Evolutionary conservation across 2,888 invertebrate genomes (phyloP).

Genomic region (Pandemis corylana): DNA sequence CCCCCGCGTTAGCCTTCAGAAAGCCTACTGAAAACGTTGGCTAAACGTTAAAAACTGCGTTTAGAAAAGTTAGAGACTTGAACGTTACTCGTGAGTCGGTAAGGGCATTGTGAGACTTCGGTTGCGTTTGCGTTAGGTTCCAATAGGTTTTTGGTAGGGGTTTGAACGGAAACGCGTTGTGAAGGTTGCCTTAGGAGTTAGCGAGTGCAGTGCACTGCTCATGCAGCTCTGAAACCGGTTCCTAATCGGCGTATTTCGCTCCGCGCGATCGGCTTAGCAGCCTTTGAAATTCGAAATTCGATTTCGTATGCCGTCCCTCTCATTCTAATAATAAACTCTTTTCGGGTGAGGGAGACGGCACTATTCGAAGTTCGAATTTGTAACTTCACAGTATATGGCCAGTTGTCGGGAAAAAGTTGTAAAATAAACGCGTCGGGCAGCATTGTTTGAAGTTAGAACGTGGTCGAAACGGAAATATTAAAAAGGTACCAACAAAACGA

Average conservation of each 20-base stretch:
- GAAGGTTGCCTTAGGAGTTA: conserved; percentile 57
- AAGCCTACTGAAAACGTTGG: conserved; percentile 52
- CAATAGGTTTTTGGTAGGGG: conserved; percentile 51
- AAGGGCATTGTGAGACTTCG: conserved; percentile 43
- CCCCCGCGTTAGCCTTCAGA: conserved; percentile 49
- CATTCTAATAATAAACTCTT: too few species aligned
- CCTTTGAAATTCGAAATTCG: too few species aligned
- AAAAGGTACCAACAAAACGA: background rate
- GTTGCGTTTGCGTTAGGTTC: conserved; percentile 57
- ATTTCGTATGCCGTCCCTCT: too few species aligned
- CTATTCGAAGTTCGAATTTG: too few species aligned
- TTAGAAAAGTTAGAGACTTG: conserved; percentile 53
- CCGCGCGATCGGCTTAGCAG: conserved; percentile 61
- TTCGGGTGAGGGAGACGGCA: too few species aligned
- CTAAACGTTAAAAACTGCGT: conserved; percentile 54
- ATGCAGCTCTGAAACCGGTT: conserved; percentile 71
- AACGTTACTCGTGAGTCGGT: conserved; percentile 48
- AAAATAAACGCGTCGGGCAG: conserved; percentile 66
- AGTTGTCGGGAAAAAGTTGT: conserved; percentile 67
- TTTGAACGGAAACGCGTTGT: conserved; percentile 54
- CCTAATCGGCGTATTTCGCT: conserved; percentile 74
- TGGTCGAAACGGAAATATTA: conserved; percentile 16
- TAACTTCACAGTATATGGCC: too few species aligned
- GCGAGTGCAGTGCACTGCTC: conserved; percentile 69
- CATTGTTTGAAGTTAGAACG: conserved; percentile 26